Base-by-base conservation (phyloP, 2,888 invertebrate species). In the Lasioglossum villosulum region DNA sequence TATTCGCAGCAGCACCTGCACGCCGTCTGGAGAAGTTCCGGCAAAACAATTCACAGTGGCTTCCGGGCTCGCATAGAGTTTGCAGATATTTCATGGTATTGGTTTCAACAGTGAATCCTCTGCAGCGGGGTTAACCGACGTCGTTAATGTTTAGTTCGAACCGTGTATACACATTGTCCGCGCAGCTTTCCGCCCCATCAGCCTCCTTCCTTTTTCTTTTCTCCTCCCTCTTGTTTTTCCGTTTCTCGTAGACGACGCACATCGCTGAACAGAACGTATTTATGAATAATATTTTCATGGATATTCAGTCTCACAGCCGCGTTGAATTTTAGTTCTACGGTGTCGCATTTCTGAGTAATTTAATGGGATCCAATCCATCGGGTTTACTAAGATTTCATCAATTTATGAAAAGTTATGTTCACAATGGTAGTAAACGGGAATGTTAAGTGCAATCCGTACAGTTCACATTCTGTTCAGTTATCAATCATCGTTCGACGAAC, bases 61-160 rank as follows among this genome's bases (percentile, higher is more conserved):
- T 91, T 90, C 78, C 84, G 88, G 88, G 68, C 71, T 80, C n/a
- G 80, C 72, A 63, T 75, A 70, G 82, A 90, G 86, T 90, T 91
- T 77, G 52, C 78, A 80, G 86, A 90, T 91, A 90, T 90, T 91
- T 90, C 86, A 90, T 83, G 75, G 81, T 86, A 88, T 89, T 87
- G 91, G 84, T 85, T 87, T 84, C 88, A 81, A 74, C 75, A 39
- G 81, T 73, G 87, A 80, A 82, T 66, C 76, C 73, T 56, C 79
- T 75, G 82, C 68, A 75, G 76, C 39, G 37, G 78, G 89, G 88
- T 86, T 86, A 91, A 90, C 91, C 90, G 82, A 87, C 87, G 81
- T 90, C 84, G 86, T 91, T 90, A 91, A 91, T 84, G 90, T 86
- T 88, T 88, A 83, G 85, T 78, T 82, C 79, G 80, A 72, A 74